phyloP scores from a whole-genome alignment of 2,797 vertebrate species.

The Masticophis lateralis region DNA sequence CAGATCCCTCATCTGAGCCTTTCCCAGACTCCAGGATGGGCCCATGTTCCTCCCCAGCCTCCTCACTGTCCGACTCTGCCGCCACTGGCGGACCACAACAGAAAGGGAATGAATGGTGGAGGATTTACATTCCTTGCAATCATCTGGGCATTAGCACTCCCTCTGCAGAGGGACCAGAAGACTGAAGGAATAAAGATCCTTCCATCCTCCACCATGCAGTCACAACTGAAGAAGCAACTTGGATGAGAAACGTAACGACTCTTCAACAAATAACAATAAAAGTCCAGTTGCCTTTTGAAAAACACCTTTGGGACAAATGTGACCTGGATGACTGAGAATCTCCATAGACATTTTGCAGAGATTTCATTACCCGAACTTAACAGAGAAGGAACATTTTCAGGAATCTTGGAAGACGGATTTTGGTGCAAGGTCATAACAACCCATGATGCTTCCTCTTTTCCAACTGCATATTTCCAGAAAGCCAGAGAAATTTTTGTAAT shows the following conservation, averaged over 20 bases:
- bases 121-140: neutral
- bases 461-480: constrained; percentile 32
- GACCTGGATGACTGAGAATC: neutral
- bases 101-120: neutral
- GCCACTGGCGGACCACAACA: no score
- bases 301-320: neutral
- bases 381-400: neutral
- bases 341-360: neutral
- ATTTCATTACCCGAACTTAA: neutral
- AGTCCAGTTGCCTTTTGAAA: neutral
- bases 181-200: neutral
- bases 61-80: no score
- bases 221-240: neutral
- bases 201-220: neutral
- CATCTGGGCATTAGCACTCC: neutral
- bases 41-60: no score
- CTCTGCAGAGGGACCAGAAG: neutral
- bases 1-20: no score
- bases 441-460: neutral
- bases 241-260: neutral
- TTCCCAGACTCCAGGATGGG: no score
- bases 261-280: neutral
- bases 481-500: constrained; percentile 46
- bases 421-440: neutral
- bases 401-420: neutral